Conservation (phyloP, 1,140 invertebrate species). For the Lepidurus apus region DNA sequence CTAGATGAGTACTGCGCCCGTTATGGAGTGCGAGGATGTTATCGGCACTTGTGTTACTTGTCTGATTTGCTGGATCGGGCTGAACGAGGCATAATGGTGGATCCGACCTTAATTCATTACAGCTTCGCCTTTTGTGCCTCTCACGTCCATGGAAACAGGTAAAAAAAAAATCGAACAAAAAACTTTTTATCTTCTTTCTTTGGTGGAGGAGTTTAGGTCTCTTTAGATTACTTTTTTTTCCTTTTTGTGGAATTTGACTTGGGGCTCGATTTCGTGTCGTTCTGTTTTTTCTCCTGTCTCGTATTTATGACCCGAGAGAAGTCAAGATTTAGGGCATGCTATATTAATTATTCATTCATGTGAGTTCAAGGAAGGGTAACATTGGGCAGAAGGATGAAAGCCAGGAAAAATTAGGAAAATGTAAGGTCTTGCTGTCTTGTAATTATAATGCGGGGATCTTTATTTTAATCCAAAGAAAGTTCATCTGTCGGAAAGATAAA, state of each 20-base stretch:
- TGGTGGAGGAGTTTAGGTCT: not conserved
- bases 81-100: slow-evolving; percentile 91
- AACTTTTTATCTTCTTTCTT: not conserved
- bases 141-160: slow-evolving; percentile 96
- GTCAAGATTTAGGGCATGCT: not conserved
- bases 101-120: slow-evolving; percentile 97
- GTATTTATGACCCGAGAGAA: not conserved
- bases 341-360: not conserved
- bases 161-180: slow-evolving; percentile 39
- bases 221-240: not conserved
- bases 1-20: slow-evolving; percentile 91
- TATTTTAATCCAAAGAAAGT: no score
- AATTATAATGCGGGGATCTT: no score
- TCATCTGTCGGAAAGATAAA: no score
- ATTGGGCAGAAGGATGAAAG: not conserved
- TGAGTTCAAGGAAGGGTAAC: not conserved
- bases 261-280: not conserved
- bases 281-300: not conserved
- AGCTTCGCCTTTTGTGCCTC: slow-evolving; percentile 98
- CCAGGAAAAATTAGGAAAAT: no score
- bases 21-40: slow-evolving; percentile 96
- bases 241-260: not conserved
- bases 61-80: slow-evolving; percentile 90
- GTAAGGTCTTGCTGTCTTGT: no score
- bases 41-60: slow-evolving; percentile 93